Conservation (phyloP, 2,888 invertebrate genomes). For the Scrobipalpa atriplicella region DNA sequence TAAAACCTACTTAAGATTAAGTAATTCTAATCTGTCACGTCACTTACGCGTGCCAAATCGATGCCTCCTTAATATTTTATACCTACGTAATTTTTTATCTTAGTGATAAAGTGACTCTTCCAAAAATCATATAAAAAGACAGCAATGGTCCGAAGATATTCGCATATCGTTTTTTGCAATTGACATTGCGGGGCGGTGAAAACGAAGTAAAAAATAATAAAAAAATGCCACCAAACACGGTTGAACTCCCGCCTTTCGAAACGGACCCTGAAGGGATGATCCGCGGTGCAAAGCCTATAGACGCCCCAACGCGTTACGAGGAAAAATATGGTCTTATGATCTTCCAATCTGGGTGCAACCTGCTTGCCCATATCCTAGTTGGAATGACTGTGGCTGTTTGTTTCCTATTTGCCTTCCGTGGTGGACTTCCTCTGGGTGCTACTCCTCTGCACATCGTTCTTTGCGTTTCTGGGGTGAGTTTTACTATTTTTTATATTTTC, state of each 20-base stretch:
- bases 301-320: constrained; percentile 23
- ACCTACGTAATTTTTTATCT: neutral
- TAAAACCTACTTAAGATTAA: neutral
- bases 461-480: constrained; percentile 43
- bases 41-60: neutral
- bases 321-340: constrained; percentile 50
- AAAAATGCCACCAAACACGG: constrained; percentile 28
- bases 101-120: neutral
- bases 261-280: neutral
- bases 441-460: constrained; percentile 38
- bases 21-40: neutral
- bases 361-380: constrained; percentile 38
- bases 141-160: constrained; percentile 14
- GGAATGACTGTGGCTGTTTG: constrained; percentile 35
- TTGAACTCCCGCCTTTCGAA: constrained; percentile 18
- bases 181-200: neutral
- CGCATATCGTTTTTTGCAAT: constrained; percentile 24
- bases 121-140: neutral
- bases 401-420: constrained; percentile 36
- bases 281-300: constrained; percentile 20
- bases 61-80: no score
- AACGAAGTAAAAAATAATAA: neutral
- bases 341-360: constrained; percentile 34
- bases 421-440: constrained; percentile 34
- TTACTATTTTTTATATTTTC: neutral